These are phyloP conservation scores for Myotis yumanensis DNA, from an alignment of 2,113 vertebrate species.

Conservation along the genomic window DNA sequence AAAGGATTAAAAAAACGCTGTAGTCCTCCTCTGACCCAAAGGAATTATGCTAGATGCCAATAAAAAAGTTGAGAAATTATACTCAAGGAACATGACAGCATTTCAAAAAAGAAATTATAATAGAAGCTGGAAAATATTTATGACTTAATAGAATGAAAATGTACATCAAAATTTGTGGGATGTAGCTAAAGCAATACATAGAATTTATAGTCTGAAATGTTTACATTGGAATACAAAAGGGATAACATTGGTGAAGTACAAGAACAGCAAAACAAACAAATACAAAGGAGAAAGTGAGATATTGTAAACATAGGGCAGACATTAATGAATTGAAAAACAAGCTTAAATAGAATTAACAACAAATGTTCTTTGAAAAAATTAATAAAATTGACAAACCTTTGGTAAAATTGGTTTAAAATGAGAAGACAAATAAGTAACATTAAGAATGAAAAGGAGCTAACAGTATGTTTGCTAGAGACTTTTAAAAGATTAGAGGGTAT, in stretches of 20 bases:
- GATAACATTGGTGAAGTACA: not conserved
- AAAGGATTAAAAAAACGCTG: not conserved
- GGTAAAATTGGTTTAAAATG: not conserved
- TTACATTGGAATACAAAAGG: not conserved
- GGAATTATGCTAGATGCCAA: not conserved
- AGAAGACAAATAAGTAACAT: not conserved
- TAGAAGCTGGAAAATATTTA: not conserved
- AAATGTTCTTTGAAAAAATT: not conserved
- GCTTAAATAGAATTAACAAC: not conserved
- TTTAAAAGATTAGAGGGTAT: not conserved
- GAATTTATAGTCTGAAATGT: not conserved
- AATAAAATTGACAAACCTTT: not conserved
- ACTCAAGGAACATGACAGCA: not conserved
- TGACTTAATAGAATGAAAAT: not conserved
- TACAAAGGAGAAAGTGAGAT: not conserved
- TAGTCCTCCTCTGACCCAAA: not conserved
- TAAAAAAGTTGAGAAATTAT: not conserved
- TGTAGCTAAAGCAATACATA: not conserved
- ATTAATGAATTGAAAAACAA: not conserved
- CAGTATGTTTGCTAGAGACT: not conserved
- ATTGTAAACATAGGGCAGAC: not conserved
- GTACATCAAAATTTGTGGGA: not conserved
- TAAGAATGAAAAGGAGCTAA: not conserved
- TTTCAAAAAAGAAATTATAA: not conserved
- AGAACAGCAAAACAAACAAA: not conserved